These are phyloP conservation scores for Drosophila tropicalis DNA, from an alignment of 1,140 invertebrate species.

Conservation along the genomic window DNA sequence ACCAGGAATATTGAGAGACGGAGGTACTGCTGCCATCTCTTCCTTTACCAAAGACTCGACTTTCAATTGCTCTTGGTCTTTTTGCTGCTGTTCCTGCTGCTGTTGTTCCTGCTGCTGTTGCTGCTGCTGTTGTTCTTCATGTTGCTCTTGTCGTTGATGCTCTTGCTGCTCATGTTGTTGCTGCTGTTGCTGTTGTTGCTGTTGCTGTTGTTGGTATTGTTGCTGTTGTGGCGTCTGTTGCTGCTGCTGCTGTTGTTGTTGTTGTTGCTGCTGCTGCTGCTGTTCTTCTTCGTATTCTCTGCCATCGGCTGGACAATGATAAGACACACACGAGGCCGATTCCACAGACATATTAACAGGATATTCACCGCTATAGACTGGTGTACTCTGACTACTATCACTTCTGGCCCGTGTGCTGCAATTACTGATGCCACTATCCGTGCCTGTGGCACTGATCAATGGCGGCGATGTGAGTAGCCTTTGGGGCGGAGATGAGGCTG, in stretches of 20 bases:
- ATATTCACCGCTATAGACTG: slow-evolving; percentile 74
- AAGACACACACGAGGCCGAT: slow-evolving; percentile 74
- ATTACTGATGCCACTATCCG: slow-evolving; percentile 77
- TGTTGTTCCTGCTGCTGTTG: slow-evolving; percentile 12
- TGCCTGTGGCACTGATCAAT: slow-evolving; percentile 75
- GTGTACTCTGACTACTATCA: slow-evolving; percentile 76
- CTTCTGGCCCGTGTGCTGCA: slow-evolving; percentile 72
- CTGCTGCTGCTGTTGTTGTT: slow-evolving; percentile 33
- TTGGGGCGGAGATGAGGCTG: slow-evolving; percentile 37
- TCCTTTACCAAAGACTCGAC: slow-evolving; percentile 17
- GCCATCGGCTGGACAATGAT: slow-evolving; percentile 67
- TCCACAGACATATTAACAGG: slow-evolving; percentile 77
- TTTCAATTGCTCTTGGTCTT: slow-evolving; percentile 21
- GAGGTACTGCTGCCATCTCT: slow-evolving; percentile 19
- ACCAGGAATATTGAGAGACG: slow-evolving; percentile 57
- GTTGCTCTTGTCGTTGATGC: slow-evolving; percentile 28
- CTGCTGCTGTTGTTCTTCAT: slow-evolving; percentile 28
- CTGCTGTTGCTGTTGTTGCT: slow-evolving; percentile 26
- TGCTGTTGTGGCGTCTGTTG: slow-evolving; percentile 33
- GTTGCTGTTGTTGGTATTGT: slow-evolving; percentile 33
- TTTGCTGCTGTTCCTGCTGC: slow-evolving; percentile 28
- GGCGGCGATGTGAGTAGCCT: slow-evolving; percentile 69
- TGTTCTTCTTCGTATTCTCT: slow-evolving; percentile 68
- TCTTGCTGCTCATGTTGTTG: slow-evolving; percentile 13
- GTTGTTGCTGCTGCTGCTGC: slow-evolving; percentile 36